Conservation (phyloP, 23 tunicate genomes). For the Styela plicata region DNA sequence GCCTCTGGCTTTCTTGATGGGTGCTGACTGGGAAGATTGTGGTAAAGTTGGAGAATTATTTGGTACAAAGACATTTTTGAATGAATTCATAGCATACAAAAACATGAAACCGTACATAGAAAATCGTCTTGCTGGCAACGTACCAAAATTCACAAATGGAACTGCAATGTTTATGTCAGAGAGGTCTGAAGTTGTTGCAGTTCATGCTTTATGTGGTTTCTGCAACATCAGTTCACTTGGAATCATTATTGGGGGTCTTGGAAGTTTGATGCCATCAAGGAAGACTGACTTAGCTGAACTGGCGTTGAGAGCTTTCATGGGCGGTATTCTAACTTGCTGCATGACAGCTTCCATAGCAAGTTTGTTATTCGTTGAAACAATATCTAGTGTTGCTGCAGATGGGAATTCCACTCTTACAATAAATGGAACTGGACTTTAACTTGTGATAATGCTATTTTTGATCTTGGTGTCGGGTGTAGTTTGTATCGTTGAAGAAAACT, state of each 20-base stretch:
- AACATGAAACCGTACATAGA: slow-evolving; percentile 39
- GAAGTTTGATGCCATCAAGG: slow-evolving; percentile 63
- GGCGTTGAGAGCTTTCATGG: slow-evolving; percentile 57
- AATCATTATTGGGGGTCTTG: slow-evolving; percentile 68
- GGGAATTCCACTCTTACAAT: background rate
- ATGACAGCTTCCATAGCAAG: slow-evolving; percentile 76
- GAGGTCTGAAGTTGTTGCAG: slow-evolving; percentile 64
- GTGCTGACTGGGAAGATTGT: slow-evolving; percentile 65
- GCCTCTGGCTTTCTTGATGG: slow-evolving; percentile 75
- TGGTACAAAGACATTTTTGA: slow-evolving; percentile 79
- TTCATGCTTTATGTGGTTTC: slow-evolving; percentile 81
- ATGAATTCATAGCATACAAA: slow-evolving; percentile 80
- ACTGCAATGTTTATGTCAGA: slow-evolving; percentile 56
- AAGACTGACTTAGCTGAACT: slow-evolving; percentile 39
- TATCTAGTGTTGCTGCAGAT: background rate
- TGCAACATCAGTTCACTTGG: slow-evolving; percentile 70
- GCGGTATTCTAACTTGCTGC: slow-evolving; percentile 65
- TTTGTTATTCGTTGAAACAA: background rate
- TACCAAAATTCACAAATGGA: slow-evolving; percentile 43
- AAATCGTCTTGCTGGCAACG: slow-evolving; percentile 21
- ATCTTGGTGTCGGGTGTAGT: too few relatives aligned
- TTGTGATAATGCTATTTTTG: too few relatives aligned
- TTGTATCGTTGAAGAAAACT: too few relatives aligned
- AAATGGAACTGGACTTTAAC: background rate
- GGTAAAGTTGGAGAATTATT: slow-evolving; percentile 63